Conservation (phyloP, 1,140 invertebrate genomes). For the Hypothenemus hampei region DNA sequence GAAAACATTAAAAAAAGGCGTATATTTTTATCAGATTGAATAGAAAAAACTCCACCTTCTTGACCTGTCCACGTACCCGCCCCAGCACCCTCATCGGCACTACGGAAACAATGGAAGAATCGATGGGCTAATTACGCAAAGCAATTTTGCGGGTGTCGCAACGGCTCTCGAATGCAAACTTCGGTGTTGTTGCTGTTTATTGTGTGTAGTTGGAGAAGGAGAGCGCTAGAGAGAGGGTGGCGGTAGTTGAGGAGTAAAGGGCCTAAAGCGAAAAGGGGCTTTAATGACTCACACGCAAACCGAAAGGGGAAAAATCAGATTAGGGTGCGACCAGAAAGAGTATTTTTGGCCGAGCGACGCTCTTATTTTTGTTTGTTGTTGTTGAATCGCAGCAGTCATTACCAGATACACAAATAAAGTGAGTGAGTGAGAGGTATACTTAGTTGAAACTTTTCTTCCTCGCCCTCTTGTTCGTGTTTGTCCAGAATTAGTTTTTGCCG, state of each 20-base stretch:
- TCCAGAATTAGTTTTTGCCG: background rate
- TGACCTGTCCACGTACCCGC: no score
- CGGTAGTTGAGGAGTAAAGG: no score
- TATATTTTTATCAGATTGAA: no score
- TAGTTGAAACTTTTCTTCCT: no score
- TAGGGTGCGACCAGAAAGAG: slow-evolving; percentile 41
- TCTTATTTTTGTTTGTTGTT: slow-evolving; percentile 35
- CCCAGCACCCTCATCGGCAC: no score
- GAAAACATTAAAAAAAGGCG: no score
- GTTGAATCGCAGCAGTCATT: slow-evolving; percentile 36
- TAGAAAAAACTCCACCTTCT: no score
- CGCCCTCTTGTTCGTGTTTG: slow-evolving; percentile 12
- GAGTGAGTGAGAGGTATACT: no score
- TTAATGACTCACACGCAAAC: slow-evolving; percentile 46
- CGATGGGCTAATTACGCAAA: slow-evolving; percentile 37
- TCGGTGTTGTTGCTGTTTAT: no score
- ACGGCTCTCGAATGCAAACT: slow-evolving; percentile 39
- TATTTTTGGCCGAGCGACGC: slow-evolving; percentile 36
- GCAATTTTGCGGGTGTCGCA: slow-evolving; percentile 44
- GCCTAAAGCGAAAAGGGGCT: slow-evolving; percentile 37
- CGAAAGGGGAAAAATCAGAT: slow-evolving; percentile 45
- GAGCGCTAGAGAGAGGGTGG: slow-evolving; percentile 32
- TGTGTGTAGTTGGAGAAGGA: slow-evolving; percentile 37
- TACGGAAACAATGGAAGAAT: slow-evolving; percentile 10
- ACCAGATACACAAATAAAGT: slow-evolving; percentile 36